These are phyloP conservation scores for Eubasilissa splendida DNA, from an alignment of 2,888 invertebrate species.

Conservation along the genomic window DNA sequence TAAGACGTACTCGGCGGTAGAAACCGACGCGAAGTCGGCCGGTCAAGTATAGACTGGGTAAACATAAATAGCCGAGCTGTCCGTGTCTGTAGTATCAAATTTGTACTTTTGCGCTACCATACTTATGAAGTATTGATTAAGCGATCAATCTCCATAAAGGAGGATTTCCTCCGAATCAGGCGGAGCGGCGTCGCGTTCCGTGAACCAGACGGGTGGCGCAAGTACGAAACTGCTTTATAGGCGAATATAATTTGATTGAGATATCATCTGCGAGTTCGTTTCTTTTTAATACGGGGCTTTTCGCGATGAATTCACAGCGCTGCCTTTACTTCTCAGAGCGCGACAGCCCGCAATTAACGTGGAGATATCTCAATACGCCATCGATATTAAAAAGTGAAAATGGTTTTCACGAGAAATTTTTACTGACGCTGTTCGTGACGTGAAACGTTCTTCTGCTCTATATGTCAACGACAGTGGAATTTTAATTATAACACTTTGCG, in stretches of 20 bases:
- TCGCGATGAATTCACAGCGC: neutral
- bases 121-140: neutral
- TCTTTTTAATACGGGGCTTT: slow-evolving; percentile 22
- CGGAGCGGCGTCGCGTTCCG: neutral
- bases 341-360: neutral
- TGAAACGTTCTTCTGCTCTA: too few relatives aligned
- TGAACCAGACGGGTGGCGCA: neutral
- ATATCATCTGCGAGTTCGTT: slow-evolving; percentile 22
- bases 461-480: too few relatives aligned
- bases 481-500: too few relatives aligned
- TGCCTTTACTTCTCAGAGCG: neutral
- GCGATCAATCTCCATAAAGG: slow-evolving; percentile 14
- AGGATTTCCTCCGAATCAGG: too few relatives aligned
- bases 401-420: too few relatives aligned
- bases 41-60: too few relatives aligned
- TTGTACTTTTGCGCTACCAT: neutral
- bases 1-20: too few relatives aligned
- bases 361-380: neutral
- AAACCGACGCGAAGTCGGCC: too few relatives aligned
- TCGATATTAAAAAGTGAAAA: neutral
- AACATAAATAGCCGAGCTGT: too few relatives aligned
- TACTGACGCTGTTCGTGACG: too few relatives aligned
- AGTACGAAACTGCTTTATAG: neutral
- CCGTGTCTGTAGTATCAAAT: too few relatives aligned
- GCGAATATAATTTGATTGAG: slow-evolving; percentile 11